These are phyloP conservation scores for Venustaconcha ellipsiformis DNA, from an alignment of 1,140 invertebrate species.

Conservation along the genomic window DNA sequence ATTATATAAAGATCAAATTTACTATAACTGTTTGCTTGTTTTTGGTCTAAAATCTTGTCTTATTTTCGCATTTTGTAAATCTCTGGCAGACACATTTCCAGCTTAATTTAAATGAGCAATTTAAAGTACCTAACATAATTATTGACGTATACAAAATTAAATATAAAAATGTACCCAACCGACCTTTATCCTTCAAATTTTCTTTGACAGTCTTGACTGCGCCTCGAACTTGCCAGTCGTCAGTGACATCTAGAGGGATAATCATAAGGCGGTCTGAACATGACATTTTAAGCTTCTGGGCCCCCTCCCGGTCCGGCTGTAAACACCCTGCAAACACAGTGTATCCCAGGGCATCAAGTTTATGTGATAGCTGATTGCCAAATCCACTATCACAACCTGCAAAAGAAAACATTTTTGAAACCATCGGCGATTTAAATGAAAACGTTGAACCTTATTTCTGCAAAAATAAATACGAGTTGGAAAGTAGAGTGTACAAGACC, in stretches of 20 bases:
- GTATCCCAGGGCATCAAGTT: conserved; percentile 67
- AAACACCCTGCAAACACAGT: conserved; percentile 78
- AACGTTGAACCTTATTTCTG: too few species aligned
- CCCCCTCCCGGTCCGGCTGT: conserved; percentile 69
- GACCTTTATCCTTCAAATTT: conserved; percentile 49
- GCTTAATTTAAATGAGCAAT: background rate
- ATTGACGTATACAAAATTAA: background rate
- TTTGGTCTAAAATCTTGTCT: too few species aligned
- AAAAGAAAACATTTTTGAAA: conserved; percentile 15
- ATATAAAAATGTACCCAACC: background rate
- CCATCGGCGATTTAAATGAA: too few species aligned
- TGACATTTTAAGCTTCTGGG: conserved; percentile 53
- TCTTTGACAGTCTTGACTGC: conserved; percentile 53
- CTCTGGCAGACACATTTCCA: background rate
- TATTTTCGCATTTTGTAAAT: too few species aligned
- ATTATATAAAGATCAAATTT: too few species aligned
- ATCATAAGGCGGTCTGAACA: conserved; percentile 56
- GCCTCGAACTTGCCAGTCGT: conserved; percentile 54
- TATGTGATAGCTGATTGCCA: conserved; percentile 63
- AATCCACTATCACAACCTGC: conserved; percentile 64
- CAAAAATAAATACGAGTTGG: too few species aligned
- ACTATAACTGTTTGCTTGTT: too few species aligned
- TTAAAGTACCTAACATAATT: background rate
- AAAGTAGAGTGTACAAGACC: too few species aligned
- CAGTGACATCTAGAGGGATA: conserved; percentile 56